phyloP scores from a whole-genome alignment of 1,140 invertebrate species.

The Eurytemora carolleeae region DNA sequence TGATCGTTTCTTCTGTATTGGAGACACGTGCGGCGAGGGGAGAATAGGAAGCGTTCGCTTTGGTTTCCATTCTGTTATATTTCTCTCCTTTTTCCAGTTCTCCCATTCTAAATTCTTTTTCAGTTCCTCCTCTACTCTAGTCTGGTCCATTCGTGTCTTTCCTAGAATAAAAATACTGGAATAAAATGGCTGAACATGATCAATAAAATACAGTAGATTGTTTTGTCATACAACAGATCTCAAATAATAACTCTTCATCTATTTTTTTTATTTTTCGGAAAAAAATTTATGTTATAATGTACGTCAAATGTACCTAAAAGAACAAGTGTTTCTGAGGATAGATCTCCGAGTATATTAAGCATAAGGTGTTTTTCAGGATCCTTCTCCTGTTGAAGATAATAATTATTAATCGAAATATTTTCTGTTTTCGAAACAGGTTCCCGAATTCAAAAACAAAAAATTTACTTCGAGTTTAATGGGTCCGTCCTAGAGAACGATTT shows the following conservation, averaged over 20 bases:
- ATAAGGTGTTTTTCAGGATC: background rate
- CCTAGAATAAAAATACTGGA: no score
- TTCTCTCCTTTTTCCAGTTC: background rate
- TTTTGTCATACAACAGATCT: background rate
- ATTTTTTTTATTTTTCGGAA: background rate
- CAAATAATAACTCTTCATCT: background rate
- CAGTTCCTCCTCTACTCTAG: background rate
- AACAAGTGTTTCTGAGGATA: background rate
- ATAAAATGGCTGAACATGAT: no score
- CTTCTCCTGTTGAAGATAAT: background rate
- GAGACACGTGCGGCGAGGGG: no score
- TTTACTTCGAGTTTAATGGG: background rate
- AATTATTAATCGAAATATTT: background rate
- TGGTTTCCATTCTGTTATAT: background rate
- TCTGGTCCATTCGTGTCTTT: background rate
- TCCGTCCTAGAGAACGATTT: no score
- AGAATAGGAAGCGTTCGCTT: background rate
- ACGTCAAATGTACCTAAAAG: background rate
- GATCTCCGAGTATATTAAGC: background rate
- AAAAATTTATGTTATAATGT: background rate
- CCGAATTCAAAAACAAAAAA: background rate
- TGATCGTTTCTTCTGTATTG: no score
- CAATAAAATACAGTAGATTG: background rate
- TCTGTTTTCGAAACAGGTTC: background rate
- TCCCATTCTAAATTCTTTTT: background rate